Evolutionary conservation across 2,113 vertebrate genomes (phyloP).

Genomic region (Dendrocopos noguchii): DNA sequence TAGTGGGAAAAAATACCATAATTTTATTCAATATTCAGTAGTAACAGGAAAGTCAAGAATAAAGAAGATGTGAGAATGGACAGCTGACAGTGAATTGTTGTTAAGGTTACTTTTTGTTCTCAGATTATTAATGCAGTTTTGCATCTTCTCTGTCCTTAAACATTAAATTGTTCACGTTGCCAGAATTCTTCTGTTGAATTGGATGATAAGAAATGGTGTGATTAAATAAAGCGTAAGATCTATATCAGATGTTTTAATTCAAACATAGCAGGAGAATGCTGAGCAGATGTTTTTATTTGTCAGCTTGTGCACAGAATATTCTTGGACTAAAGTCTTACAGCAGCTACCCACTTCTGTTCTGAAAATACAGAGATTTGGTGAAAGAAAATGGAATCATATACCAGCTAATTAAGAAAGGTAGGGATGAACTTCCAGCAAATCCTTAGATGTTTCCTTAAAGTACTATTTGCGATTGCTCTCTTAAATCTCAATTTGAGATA

Average conservation of each 20-base stretch:
- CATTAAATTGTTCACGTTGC: not conserved
- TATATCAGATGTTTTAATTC: not conserved
- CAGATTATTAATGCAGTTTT: not conserved
- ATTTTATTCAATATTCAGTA: not conserved
- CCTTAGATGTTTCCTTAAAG: not conserved
- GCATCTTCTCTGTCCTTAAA: not conserved
- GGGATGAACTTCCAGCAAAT: not conserved
- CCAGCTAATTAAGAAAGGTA: not conserved
- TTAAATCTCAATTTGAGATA: not conserved
- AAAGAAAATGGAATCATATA: not conserved
- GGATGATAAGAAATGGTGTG: not conserved
- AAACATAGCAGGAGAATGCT: not conserved
- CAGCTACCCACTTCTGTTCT: not conserved
- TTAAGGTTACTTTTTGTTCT: not conserved
- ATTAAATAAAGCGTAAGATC: not conserved
- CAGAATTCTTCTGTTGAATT: not conserved
- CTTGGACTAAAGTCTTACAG: not conserved
- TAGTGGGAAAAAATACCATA: not conserved
- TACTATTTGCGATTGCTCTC: not conserved
- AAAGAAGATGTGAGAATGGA: not conserved
- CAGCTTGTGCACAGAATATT: not conserved
- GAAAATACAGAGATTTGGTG: not conserved
- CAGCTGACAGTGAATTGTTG: not conserved
- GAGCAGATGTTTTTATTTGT: not conserved
- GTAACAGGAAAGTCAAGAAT: not conserved